These are phyloP conservation scores for Tipula vernalis DNA, from an alignment of 2,888 invertebrate genomes.

Conservation along the genomic window DNA sequence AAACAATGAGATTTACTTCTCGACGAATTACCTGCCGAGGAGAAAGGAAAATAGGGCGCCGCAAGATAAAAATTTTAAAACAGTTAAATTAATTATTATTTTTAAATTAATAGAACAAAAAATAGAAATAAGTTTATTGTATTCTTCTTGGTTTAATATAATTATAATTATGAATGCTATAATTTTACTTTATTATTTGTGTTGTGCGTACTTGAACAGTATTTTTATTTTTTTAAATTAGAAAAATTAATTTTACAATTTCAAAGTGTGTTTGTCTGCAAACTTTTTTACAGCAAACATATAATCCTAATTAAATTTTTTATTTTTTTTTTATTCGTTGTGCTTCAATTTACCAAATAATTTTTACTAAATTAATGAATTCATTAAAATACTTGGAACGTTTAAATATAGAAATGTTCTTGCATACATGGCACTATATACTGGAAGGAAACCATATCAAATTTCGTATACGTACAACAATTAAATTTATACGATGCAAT, in stretches of 20 bases:
- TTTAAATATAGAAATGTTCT: background rate
- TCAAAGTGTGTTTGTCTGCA: background rate
- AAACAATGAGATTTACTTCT: too few relatives aligned
- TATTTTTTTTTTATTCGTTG: background rate
- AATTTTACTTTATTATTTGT: background rate
- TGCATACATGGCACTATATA: too few relatives aligned
- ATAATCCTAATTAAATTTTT: background rate
- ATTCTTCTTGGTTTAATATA: background rate
- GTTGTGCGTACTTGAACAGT: background rate
- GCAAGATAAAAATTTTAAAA: background rate
- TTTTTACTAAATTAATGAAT: background rate
- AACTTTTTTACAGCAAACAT: background rate
- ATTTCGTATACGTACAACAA: background rate
- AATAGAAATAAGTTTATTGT: background rate
- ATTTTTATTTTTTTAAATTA: background rate
- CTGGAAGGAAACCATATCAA: background rate
- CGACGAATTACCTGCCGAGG: background rate
- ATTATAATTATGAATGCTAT: background rate
- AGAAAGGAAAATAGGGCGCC: background rate
- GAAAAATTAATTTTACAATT: background rate
- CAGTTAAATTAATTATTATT: background rate
- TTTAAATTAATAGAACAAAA: too few relatives aligned
- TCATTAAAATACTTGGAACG: background rate
- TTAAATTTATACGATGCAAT: background rate
- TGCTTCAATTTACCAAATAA: background rate